Conservation (phyloP, 2,888 invertebrate genomes). For the Amiota mariae region DNA sequence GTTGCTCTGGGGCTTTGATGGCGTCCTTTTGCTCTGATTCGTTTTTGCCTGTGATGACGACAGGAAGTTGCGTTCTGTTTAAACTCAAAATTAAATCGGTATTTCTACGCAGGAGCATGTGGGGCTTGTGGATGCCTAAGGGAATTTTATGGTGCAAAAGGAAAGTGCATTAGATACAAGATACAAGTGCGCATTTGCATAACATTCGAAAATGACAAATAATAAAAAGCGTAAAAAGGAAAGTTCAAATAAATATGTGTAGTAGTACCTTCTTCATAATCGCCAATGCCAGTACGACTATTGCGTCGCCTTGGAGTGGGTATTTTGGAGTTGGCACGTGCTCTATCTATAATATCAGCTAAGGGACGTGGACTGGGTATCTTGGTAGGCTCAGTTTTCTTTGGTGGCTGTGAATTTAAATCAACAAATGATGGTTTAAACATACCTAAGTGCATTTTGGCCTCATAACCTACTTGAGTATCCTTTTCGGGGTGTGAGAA, state of each 20-base stretch:
- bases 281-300: slow-evolving; percentile 56
- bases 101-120: slow-evolving; percentile 67
- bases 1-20: slow-evolving; percentile 28
- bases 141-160: slow-evolving; percentile 45
- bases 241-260: neutral
- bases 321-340: slow-evolving; percentile 66
- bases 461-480: slow-evolving; percentile 57
- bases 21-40: slow-evolving; percentile 40
- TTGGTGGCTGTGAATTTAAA: slow-evolving; percentile 55
- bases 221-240: neutral
- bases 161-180: slow-evolving; percentile 46
- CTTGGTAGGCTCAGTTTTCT: slow-evolving; percentile 67
- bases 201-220: slow-evolving; percentile 31
- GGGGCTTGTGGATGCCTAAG: slow-evolving; percentile 45
- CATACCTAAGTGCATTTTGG: neutral
- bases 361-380: slow-evolving; percentile 71
- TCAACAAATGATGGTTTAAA: neutral
- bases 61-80: slow-evolving; percentile 64
- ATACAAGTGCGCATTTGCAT: slow-evolving; percentile 32
- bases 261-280: slow-evolving; percentile 59
- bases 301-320: slow-evolving; percentile 65
- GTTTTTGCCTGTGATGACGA: slow-evolving; percentile 52
- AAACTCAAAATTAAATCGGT: slow-evolving; percentile 68
- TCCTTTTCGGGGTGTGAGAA: slow-evolving; percentile 73
- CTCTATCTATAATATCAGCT: slow-evolving; percentile 69